These are phyloP conservation scores for Calidris pugnax DNA, from an alignment of 2,113 vertebrate species.

Conservation along the genomic window DNA sequence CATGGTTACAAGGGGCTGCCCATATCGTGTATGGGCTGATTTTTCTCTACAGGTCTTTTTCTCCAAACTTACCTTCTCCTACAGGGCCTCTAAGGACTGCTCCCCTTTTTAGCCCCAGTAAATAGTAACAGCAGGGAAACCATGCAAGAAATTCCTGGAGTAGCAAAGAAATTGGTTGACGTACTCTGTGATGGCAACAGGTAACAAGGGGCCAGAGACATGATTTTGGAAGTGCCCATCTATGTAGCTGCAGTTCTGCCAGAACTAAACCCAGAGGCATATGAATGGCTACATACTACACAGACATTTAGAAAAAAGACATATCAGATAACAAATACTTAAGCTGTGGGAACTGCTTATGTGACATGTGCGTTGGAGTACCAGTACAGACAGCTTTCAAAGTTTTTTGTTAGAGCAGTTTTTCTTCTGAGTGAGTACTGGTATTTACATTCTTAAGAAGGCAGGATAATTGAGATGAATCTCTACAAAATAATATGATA, in stretches of 20 bases:
- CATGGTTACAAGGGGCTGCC: fast-evolving
- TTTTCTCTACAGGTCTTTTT: neutral
- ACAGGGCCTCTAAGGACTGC: neutral
- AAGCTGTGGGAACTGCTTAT: neutral
- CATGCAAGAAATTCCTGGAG: neutral
- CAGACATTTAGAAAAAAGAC: neutral
- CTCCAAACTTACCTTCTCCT: neutral
- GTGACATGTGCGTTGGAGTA: neutral
- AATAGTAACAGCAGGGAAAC: neutral
- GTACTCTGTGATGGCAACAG: neutral
- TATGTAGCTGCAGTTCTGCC: neutral
- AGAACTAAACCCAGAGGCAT: neutral
- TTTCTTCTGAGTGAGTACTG: neutral
- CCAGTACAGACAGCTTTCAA: neutral
- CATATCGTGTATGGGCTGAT: neutral
- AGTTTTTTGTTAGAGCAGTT: neutral
- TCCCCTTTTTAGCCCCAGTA: neutral
- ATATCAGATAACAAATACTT: neutral
- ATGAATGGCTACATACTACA: neutral
- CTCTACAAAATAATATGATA: neutral
- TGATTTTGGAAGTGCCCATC: neutral
- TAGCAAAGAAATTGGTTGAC: neutral
- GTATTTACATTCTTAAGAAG: neutral
- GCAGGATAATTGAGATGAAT: neutral
- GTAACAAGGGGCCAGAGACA: fast-evolving